Conservation (phyloP, 2,888 invertebrate genomes). For the Marronus borbonicus region DNA sequence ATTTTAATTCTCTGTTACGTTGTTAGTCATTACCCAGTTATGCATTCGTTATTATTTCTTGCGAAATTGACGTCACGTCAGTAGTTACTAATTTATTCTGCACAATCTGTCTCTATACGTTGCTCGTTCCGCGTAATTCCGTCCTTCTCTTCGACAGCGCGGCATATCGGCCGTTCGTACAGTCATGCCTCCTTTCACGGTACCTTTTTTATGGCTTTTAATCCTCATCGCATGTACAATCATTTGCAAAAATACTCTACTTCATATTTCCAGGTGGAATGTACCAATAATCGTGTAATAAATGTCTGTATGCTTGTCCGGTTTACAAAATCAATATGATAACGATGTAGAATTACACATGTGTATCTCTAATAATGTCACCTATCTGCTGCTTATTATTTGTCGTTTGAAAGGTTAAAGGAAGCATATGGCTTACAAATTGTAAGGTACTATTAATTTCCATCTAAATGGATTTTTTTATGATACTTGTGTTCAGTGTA, state of each 20-base stretch:
- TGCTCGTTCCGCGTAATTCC: neutral
- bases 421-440: too few relatives aligned
- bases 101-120: slow-evolving; percentile 12
- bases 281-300: too few relatives aligned
- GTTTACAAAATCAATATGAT: too few relatives aligned
- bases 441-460: too few relatives aligned
- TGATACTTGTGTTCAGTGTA: too few relatives aligned
- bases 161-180: neutral
- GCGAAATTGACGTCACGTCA: slow-evolving; percentile 40
- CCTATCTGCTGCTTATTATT: too few relatives aligned
- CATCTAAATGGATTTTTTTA: too few relatives aligned
- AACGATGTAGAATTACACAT: too few relatives aligned
- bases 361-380: too few relatives aligned
- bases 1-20: slow-evolving; percentile 33
- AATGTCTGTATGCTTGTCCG: too few relatives aligned
- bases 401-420: too few relatives aligned
- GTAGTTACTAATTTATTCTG: slow-evolving; percentile 28
- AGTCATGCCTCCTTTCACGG: slow-evolving; percentile 6
- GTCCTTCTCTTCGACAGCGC: neutral
- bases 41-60: slow-evolving; percentile 39
- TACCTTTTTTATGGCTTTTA: neutral
- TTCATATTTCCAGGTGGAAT: too few relatives aligned
- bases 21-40: slow-evolving; percentile 39
- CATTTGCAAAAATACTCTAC: neutral
- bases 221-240: neutral